phyloP scores from a whole-genome alignment of 1,140 invertebrate species.

The Thaumetopoea pityocampa region DNA sequence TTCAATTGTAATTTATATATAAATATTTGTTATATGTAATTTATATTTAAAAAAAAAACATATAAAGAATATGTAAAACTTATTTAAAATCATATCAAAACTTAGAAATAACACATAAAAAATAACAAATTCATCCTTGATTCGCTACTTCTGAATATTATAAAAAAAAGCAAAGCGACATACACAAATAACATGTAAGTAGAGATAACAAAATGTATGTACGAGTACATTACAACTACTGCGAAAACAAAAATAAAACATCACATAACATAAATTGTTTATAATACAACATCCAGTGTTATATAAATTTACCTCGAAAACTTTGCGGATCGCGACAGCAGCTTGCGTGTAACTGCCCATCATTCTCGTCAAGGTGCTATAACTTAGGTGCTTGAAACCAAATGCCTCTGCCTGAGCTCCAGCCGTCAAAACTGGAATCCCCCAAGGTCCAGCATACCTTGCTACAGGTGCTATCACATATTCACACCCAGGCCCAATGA shows the following conservation, averaged over 20 bases:
- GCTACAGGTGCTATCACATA: slow-evolving; percentile 94
- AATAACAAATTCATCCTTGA: no score
- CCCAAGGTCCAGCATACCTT: slow-evolving; percentile 91
- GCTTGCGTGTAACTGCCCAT: slow-evolving; percentile 89
- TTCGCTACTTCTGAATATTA: no score
- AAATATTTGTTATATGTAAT: no score
- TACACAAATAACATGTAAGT: slow-evolving; percentile 15
- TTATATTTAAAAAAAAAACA: no score
- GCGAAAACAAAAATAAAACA: slow-evolving; percentile 20
- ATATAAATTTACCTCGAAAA: slow-evolving; percentile 57
- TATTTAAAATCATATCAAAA: no score
- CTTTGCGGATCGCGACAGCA: slow-evolving; percentile 80
- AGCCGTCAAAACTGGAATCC: slow-evolving; percentile 90
- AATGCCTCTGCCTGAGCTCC: slow-evolving; percentile 90
- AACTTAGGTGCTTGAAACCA: slow-evolving; percentile 80
- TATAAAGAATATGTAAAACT: no score
- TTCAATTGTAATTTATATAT: no score
- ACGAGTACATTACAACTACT: slow-evolving; percentile 2
- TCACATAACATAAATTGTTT: slow-evolving; percentile 11
- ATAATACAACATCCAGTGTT: slow-evolving; percentile 21
- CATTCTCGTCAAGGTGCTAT: slow-evolving; percentile 88
- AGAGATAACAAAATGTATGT: neutral
- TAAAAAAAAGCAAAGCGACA: slow-evolving; percentile 24
- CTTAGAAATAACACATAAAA: no score
- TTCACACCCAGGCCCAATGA: slow-evolving; percentile 93